Evolutionary conservation across 1,140 invertebrate genomes (phyloP).

Genomic region (Steinernema khuongi): DNA sequence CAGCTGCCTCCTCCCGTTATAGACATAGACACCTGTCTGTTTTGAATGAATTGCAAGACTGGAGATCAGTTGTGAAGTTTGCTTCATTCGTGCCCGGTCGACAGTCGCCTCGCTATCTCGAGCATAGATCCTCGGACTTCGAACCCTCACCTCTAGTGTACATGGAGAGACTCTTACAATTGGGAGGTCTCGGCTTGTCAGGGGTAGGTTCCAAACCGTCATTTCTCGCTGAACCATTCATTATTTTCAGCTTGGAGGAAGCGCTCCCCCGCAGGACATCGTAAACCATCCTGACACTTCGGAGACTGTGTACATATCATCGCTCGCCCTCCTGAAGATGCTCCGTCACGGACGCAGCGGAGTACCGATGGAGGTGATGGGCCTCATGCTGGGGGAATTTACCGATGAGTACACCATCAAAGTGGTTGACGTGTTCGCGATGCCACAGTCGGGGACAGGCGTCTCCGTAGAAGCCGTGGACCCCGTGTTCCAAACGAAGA

Average conservation of each 20-base stretch:
- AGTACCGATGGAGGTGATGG: conserved; percentile 97
- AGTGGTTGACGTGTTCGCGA: conserved; percentile 98
- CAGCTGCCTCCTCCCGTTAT: too few relatives aligned
- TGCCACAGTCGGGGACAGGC: conserved; percentile 94
- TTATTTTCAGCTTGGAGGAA: conserved; percentile 5
- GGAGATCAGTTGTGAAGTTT: background rate
- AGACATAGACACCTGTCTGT: too few relatives aligned
- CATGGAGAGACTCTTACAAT: background rate
- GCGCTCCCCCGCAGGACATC: background rate
- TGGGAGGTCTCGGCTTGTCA: background rate
- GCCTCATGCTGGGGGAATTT: conserved; percentile 98
- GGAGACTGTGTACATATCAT: conserved; percentile 95
- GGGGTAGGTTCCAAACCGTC: too few relatives aligned
- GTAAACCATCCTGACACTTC: conserved; percentile 72
- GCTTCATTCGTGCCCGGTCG: background rate
- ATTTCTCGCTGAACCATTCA: background rate
- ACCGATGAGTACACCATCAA: conserved; percentile 98
- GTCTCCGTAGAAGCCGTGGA: conserved; percentile 98
- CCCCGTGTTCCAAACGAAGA: conserved; percentile 98
- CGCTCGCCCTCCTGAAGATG: conserved; percentile 93
- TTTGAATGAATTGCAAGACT: too few relatives aligned
- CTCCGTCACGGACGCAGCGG: conserved; percentile 94
- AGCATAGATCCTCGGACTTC: background rate
- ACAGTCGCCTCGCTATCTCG: background rate
- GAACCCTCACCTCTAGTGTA: background rate